These are phyloP conservation scores for Chaetogeoica ovagalla DNA, from an alignment of 2,888 invertebrate genomes.

Conservation along the genomic window DNA sequence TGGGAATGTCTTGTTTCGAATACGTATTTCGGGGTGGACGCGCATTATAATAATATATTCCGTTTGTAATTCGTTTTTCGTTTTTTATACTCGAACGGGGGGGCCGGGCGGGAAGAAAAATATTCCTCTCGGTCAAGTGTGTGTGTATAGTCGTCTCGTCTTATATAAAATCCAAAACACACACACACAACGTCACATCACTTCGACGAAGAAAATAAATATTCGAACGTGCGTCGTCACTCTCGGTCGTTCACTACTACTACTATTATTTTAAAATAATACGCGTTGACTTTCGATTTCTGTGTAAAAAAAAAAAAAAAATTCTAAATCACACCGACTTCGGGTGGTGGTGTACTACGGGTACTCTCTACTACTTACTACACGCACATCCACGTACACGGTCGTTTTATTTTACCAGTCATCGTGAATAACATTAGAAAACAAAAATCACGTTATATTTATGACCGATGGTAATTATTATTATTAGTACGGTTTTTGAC, in stretches of 20 bases:
- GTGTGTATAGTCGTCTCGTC: too few species aligned
- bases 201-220: slow-evolving; percentile 33
- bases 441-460: slow-evolving; percentile 11
- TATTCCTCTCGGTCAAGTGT: not conserved
- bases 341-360: not conserved
- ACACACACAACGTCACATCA: slow-evolving; percentile 10
- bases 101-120: not conserved
- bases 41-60: not conserved
- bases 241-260: slow-evolving; percentile 10
- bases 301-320: slow-evolving; percentile 1
- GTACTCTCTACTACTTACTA: too few species aligned
- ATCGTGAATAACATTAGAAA: slow-evolving; percentile 49
- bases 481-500: not conserved
- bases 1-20: slow-evolving; percentile 12
- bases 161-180: slow-evolving; percentile 28
- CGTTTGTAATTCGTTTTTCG: slow-evolving; percentile 6
- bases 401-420: slow-evolving; percentile 29
- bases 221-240: slow-evolving; percentile 41
- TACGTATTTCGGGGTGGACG: slow-evolving; percentile 18
- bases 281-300: slow-evolving; percentile 43
- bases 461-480: slow-evolving; percentile 14
- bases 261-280: slow-evolving; percentile 39
- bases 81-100: not conserved
- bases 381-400: not conserved
- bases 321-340: slow-evolving; percentile 1